A percentile compares a stretch with the other conserved stretches of the same genome.
phyloP scores from a whole-genome alignment of 2,797 vertebrate species.

The Dromococcyx pavoninus region DNA sequence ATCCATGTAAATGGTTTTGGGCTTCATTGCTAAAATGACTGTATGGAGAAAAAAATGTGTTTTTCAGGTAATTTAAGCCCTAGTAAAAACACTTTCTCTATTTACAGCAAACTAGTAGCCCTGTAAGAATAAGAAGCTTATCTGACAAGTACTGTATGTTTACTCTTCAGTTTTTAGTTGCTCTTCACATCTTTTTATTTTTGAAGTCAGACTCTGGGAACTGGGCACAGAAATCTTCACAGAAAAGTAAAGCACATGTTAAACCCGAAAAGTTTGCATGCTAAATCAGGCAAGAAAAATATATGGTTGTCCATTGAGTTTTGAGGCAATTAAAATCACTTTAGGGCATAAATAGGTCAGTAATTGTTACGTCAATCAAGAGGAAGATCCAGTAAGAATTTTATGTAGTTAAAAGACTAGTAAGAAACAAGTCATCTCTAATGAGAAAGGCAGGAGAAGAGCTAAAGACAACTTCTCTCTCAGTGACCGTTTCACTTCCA shows the following conservation, averaged over 20 bases:
- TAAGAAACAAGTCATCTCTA: background rate
- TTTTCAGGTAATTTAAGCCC: background rate
- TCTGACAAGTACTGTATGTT: background rate
- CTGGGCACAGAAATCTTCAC: background rate
- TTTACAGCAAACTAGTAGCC: background rate
- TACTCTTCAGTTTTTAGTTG: background rate
- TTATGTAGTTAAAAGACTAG: constrained; percentile 30
- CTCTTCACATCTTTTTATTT: background rate
- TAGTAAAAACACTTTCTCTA: background rate
- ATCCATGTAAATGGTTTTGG: background rate
- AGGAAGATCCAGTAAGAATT: constrained; percentile 11
- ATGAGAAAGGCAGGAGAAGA: background rate
- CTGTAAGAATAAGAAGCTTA: background rate
- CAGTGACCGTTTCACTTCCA: constrained; percentile 60
- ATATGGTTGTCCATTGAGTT: constrained; percentile 28
- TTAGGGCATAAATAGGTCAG: constrained; percentile 41
- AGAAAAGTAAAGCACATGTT: constrained; percentile 1
- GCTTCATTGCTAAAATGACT: background rate
- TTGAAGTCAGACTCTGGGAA: background rate
- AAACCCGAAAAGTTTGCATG: background rate
- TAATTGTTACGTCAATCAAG: constrained; percentile 19
- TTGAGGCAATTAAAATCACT: constrained; percentile 60
- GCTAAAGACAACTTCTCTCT: constrained; percentile 42
- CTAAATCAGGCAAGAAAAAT: constrained; percentile 29
- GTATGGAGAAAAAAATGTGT: background rate